Percentiles rank a stretch among this genome's conserved stretches.
Conservation (phyloP, 2,113 vertebrate species). For the Hystrix brachyura region DNA sequence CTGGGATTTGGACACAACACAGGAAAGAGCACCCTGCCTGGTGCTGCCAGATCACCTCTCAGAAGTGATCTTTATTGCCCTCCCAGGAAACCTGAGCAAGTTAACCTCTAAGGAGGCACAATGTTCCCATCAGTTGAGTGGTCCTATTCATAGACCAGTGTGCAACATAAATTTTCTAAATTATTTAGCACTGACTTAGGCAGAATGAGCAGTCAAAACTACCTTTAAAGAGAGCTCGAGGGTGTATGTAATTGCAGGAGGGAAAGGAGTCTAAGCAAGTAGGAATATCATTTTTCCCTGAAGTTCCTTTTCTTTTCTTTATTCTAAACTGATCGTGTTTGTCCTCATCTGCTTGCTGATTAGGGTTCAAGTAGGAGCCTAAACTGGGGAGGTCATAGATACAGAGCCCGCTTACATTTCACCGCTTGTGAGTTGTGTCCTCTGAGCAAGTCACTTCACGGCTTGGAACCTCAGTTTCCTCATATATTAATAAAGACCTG, state of each 20-base stretch:
- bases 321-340: not conserved
- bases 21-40: not conserved
- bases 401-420: not conserved
- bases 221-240: not conserved
- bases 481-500: not conserved
- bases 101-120: not conserved
- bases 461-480: slow-evolving; percentile 17
- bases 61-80: not conserved
- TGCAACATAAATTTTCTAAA: not conserved
- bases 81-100: not conserved
- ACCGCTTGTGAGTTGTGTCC: not conserved
- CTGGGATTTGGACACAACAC: not conserved
- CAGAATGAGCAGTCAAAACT: not conserved
- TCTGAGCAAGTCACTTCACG: not conserved
- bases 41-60: not conserved
- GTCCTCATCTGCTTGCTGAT: not conserved
- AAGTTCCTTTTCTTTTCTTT: not conserved
- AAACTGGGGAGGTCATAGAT: not conserved
- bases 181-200: not conserved
- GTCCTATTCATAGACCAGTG: too few species aligned
- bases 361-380: not conserved
- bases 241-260: not conserved
- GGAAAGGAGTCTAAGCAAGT: not conserved
- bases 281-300: not conserved
- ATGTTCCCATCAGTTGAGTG: not conserved